These are phyloP conservation scores for Apoda limacodes DNA, from an alignment of 2,888 invertebrate species.

Conservation along the genomic window DNA sequence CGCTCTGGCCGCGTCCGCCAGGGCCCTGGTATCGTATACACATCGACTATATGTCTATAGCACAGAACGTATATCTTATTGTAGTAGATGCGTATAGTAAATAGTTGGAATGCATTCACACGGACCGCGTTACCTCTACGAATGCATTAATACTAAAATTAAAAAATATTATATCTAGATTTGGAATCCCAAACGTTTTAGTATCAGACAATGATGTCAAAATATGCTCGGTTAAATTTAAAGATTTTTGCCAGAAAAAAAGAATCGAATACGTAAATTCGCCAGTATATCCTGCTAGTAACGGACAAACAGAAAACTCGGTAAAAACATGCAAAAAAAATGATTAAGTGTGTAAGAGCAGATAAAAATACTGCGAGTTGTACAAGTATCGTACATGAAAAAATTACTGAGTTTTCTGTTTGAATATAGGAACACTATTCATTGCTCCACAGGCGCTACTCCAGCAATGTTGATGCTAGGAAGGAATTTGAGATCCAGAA, in stretches of 20 bases:
- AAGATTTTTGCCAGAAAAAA: conserved; percentile 12
- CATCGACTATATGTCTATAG: conserved; percentile 18
- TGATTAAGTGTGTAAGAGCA: conserved; percentile 15
- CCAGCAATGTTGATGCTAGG: conserved; percentile 20
- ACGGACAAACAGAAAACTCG: no score
- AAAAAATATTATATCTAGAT: conserved; percentile 14
- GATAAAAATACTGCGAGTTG: conserved; percentile 7
- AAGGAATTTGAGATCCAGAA: conserved; percentile 15
- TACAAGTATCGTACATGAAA: conserved; percentile 6
- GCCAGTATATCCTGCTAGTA: conserved; percentile 9
- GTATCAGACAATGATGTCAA: conserved; percentile 13
- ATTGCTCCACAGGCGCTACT: conserved; percentile 18
- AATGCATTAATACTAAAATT: conserved; percentile 12
- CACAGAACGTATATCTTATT: conserved; percentile 13
- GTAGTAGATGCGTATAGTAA: conserved; percentile 15
- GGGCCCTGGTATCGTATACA: conserved; percentile 15
- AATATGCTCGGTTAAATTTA: conserved; percentile 11
- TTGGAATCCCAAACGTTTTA: conserved; percentile 11
- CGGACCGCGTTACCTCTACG: conserved; percentile 13
- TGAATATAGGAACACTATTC: conserved; percentile 18
- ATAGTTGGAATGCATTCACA: conserved; percentile 18
- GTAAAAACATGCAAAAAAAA: conserved; percentile 19
- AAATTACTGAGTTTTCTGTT: conserved; percentile 16
- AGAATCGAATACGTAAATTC: conserved; percentile 13
- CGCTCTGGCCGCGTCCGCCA: conserved; percentile 16